phyloP scores from a whole-genome alignment of 2,888 invertebrate genomes.

The Agrochola lychnidis region DNA sequence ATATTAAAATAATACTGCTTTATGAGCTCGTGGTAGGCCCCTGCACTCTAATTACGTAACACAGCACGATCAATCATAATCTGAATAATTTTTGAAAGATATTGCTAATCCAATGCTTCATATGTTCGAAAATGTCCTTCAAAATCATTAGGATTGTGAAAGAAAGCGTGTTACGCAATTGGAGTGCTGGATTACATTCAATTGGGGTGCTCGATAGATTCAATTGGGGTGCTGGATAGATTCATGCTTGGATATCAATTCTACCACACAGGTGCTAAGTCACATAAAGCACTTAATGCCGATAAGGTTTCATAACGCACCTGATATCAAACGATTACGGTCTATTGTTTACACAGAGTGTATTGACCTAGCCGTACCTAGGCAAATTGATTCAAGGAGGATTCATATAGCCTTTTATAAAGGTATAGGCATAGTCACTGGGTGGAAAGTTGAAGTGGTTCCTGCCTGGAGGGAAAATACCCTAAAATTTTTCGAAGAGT shows the following conservation, averaged over 20 bases:
- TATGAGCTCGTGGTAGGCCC: too few relatives aligned
- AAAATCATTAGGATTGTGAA: too few relatives aligned
- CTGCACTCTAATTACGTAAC: too few relatives aligned
- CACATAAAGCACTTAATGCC: conserved; percentile 7
- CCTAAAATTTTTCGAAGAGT: background rate
- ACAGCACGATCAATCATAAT: too few relatives aligned
- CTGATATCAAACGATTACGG: conserved; percentile 36
- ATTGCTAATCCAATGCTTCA: too few relatives aligned
- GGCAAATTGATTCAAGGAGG: conserved; percentile 27
- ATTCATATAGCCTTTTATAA: background rate
- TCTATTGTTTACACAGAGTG: conserved; percentile 49
- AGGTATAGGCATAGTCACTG: background rate
- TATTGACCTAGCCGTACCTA: conserved; percentile 43
- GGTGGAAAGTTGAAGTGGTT: background rate
- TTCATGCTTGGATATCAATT: conserved; percentile 3
- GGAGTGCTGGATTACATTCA: too few relatives aligned
- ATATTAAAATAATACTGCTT: too few relatives aligned
- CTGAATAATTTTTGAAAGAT: too few relatives aligned
- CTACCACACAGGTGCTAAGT: conserved; percentile 12
- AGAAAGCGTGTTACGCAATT: too few relatives aligned
- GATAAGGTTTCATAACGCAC: conserved; percentile 47
- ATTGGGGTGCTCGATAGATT: too few relatives aligned
- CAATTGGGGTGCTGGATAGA: background rate
- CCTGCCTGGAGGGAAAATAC: background rate
- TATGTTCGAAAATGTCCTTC: too few relatives aligned